These are phyloP conservation scores for Panthera uncia DNA, from an alignment of 2,113 vertebrate genomes.

Conservation along the genomic window DNA sequence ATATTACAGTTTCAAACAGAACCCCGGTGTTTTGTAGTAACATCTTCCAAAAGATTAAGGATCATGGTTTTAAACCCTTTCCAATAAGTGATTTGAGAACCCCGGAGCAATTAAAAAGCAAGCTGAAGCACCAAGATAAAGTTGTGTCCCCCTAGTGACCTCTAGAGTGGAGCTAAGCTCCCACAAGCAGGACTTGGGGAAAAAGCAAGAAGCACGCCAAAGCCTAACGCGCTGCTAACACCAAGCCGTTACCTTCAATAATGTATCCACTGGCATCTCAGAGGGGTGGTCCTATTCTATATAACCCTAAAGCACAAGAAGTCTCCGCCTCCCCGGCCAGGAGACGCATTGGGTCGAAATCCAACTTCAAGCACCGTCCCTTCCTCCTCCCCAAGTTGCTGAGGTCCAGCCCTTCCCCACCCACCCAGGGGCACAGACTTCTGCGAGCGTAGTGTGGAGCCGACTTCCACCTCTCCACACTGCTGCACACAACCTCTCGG, in stretches of 20 bases:
- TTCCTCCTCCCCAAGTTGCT: neutral
- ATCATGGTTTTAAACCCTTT: neutral
- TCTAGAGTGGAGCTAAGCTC: constrained; percentile 60
- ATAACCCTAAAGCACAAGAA: neutral
- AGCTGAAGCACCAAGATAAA: constrained; percentile 30
- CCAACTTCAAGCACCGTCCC: neutral
- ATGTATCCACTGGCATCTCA: neutral
- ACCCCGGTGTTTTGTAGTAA: constrained; percentile 1
- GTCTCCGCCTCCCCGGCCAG: neutral
- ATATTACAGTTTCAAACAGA: neutral
- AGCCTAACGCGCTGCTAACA: fast-evolving
- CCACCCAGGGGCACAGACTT: neutral
- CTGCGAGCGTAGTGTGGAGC: neutral
- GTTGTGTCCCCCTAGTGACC: constrained; percentile 72
- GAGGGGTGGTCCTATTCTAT: neutral
- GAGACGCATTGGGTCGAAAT: neutral
- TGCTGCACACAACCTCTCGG: neutral
- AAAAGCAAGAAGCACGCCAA: neutral
- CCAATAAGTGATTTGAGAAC: neutral
- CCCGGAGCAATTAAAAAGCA: neutral
- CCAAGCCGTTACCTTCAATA: neutral
- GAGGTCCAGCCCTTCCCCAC: neutral
- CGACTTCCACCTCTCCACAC: neutral
- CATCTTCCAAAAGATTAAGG: constrained; percentile 38
- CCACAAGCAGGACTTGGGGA: neutral